phyloP scores from a whole-genome alignment of 2,888 invertebrate species.

The Brachynemurus nebulosus region DNA sequence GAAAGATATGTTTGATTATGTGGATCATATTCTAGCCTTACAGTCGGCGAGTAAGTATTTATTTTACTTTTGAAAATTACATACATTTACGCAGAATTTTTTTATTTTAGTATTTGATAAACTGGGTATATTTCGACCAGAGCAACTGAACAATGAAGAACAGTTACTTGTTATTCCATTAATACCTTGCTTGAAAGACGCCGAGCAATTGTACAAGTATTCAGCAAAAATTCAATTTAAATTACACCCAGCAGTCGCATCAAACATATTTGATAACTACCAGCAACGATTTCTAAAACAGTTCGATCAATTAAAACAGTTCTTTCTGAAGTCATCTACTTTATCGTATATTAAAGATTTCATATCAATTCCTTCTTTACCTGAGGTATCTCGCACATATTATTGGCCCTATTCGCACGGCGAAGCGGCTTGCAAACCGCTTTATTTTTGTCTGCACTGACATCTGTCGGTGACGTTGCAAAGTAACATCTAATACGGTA shows the following conservation, averaged over 20 bases:
- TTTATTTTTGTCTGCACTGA: no score
- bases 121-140: constrained; percentile 82
- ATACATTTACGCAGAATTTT: no score
- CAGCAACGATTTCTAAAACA: constrained; percentile 79
- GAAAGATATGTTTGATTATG: constrained; percentile 95
- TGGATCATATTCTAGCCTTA: constrained; percentile 86
- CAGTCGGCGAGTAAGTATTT: constrained; percentile 78
- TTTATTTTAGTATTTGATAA: constrained; percentile 84
- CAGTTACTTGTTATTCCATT: constrained; percentile 94
- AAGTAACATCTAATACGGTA: no score
- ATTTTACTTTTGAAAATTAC: no score
- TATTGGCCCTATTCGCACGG: no score
- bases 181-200: constrained; percentile 90
- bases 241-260: constrained; percentile 78
- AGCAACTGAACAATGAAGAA: constrained; percentile 94
- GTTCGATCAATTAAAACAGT: constrained; percentile 75
- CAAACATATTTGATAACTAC: constrained; percentile 83
- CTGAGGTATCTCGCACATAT: no score
- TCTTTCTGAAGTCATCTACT: constrained; percentile 85
- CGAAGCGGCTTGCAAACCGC: no score
- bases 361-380: constrained; percentile 82
- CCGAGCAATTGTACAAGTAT: constrained; percentile 91
- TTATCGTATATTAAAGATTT: constrained; percentile 96
- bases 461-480: no score
- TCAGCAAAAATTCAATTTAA: constrained; percentile 93